phyloP scores from a whole-genome alignment of 2,113 vertebrate genomes.

The Conger conger region DNA sequence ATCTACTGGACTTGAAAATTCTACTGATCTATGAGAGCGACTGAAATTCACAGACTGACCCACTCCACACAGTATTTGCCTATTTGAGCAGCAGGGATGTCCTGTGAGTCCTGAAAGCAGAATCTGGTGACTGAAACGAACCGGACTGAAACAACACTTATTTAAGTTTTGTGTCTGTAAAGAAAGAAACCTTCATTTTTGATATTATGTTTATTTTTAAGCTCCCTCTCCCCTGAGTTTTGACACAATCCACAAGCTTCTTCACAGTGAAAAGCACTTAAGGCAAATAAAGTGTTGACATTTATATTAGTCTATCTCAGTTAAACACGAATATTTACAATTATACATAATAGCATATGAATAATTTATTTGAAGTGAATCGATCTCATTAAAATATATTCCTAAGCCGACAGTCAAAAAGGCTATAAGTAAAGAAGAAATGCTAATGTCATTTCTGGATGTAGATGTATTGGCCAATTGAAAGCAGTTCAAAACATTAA shows the following conservation, averaged over 20 bases:
- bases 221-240: background rate
- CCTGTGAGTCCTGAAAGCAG: too few species aligned
- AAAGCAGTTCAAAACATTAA: background rate
- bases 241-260: background rate
- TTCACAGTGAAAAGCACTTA: background rate
- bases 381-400: background rate
- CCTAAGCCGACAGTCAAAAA: background rate
- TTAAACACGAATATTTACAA: constrained; percentile 11
- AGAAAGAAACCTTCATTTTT: background rate
- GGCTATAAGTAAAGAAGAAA: background rate
- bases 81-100: too few species aligned
- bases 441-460: background rate
- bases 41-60: too few species aligned
- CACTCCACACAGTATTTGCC: too few species aligned
- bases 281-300: background rate
- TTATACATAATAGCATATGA: background rate
- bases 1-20: too few species aligned
- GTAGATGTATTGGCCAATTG: background rate
- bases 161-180: background rate
- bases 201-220: background rate
- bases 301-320: background rate
- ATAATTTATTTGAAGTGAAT: constrained; percentile 13
- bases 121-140: too few species aligned
- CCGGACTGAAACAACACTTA: background rate
- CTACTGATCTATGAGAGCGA: too few species aligned